A percentile compares a stretch with the other conserved stretches of the same genome.
These are phyloP conservation scores for Coenonympha arcania DNA, from an alignment of 2,888 invertebrate genomes.

Conservation along the genomic window DNA sequence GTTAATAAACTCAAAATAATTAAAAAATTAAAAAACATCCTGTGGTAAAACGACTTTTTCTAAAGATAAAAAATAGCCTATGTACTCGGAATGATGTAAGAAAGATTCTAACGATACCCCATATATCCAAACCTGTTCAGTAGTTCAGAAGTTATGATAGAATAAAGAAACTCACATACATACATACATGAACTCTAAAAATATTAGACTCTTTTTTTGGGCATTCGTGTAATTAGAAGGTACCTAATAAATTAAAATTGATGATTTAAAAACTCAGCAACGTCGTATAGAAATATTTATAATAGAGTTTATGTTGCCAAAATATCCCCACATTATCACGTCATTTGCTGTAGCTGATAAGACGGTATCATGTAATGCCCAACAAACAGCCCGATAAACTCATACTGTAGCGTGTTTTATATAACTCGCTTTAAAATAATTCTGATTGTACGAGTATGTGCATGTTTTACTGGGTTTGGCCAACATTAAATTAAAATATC, in stretches of 20 bases:
- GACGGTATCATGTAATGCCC: conserved; percentile 47
- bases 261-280: neutral
- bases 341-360: conserved; percentile 55
- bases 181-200: no score
- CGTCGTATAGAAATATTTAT: conserved; percentile 20
- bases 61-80: no score
- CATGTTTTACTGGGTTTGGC: neutral
- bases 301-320: conserved; percentile 54
- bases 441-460: neutral
- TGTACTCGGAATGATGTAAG: no score
- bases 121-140: no score
- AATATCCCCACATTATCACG: conserved; percentile 58
- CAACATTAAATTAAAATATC: neutral
- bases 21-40: neutral
- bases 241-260: no score
- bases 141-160: no score
- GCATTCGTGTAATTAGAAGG: no score
- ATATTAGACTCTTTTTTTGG: no score
- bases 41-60: no score
- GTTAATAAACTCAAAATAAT: no score
- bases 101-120: no score
- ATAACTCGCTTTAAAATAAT: conserved; percentile 3
- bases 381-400: conserved; percentile 44
- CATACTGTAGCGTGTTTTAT: neutral
- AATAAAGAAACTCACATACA: no score